Base-by-base conservation (phyloP, 2,888 invertebrate species). In the Nematopogon swammerdamellus region DNA sequence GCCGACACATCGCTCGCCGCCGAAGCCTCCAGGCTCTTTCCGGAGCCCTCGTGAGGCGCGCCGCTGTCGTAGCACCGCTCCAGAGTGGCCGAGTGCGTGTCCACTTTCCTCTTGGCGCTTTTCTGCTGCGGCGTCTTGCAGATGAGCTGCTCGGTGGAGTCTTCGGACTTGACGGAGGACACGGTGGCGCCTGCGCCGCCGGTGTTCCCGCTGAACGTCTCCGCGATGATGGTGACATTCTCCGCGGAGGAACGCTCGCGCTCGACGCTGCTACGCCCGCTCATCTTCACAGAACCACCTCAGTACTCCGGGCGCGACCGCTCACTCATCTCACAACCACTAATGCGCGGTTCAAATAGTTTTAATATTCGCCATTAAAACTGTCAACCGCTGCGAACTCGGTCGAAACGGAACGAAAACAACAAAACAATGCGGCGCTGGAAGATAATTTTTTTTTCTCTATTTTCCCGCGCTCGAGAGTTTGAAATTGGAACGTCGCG, bases 71-170 rank as follows among this genome's bases (percentile, higher is more conserved):
- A 51, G 11, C 29, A 36, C 17, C 47, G 70, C 58, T 71, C 68
- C 47, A 71, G 71, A 65, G 73, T 75, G 54, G 63, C 63, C 53
- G 63, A 67, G 55, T 66, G 47, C 47, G 47, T 67, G 56, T 69
- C 67, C 49, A 60, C 59, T 49, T 58, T 58, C 50, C 60, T 63
- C 46, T 64, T 65, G 11, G 56, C 60, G 47, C 52, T 53, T 49
- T 62, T 62, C 49, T 69, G 68, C 55, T 70, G 75, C 11, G 83
- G 82, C 1, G 79, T 71, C 58, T 82, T 82, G 58, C 80, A 81
- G 51, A 85, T 84, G 44, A 85, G 58, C 53, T 81, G 82, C 57
- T 84, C 83, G 3, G 82, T 82, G 18, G 84, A 84, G 62, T 79
- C 73, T 60, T 80, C 74, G 8, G 80, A 80, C 54, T 79, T 75